These are phyloP conservation scores for Furcula furcula DNA, from an alignment of 2,888 invertebrate genomes.

Conservation along the genomic window DNA sequence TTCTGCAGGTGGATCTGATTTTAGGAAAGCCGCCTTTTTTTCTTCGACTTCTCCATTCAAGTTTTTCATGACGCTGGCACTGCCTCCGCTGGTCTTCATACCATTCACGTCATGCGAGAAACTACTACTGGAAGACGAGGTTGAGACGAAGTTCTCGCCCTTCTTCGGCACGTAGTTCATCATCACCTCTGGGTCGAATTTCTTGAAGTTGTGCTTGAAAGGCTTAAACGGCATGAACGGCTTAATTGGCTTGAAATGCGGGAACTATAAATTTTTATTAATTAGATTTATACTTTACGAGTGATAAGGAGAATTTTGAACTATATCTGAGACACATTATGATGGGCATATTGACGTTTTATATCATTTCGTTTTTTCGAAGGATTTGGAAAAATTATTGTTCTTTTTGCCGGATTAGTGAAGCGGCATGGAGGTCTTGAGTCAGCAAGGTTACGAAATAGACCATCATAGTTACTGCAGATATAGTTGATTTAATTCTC, in stretches of 20 bases:
- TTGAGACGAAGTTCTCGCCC: slow-evolving; percentile 3
- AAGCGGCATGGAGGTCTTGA: too few species aligned
- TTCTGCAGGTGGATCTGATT: neutral
- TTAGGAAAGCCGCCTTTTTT: neutral
- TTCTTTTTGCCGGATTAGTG: too few species aligned
- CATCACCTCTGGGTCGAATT: slow-evolving; percentile 5
- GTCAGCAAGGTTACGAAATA: too few species aligned
- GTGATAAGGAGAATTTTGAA: neutral
- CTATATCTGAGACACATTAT: too few species aligned
- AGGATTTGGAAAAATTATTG: too few species aligned
- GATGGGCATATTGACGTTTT: too few species aligned
- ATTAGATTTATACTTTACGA: neutral
- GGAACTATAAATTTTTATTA: slow-evolving; percentile 4
- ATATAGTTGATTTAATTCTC: too few species aligned
- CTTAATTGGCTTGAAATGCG: neutral
- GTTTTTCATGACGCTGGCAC: slow-evolving; percentile 4
- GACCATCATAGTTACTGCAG: too few species aligned
- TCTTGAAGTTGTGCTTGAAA: neutral
- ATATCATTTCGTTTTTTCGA: too few species aligned
- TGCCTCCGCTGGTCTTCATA: slow-evolving; percentile 5
- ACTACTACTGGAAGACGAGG: neutral
- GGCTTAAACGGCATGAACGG: slow-evolving; percentile 3
- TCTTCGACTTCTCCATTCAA: slow-evolving; percentile 12
- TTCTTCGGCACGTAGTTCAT: slow-evolving; percentile 7
- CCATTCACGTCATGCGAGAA: slow-evolving; percentile 13